Evolutionary conservation across 1,140 invertebrate species (phyloP), one percentile per base, ranked within the genome.

Genomic region (Eulimnadia texana): DNA sequence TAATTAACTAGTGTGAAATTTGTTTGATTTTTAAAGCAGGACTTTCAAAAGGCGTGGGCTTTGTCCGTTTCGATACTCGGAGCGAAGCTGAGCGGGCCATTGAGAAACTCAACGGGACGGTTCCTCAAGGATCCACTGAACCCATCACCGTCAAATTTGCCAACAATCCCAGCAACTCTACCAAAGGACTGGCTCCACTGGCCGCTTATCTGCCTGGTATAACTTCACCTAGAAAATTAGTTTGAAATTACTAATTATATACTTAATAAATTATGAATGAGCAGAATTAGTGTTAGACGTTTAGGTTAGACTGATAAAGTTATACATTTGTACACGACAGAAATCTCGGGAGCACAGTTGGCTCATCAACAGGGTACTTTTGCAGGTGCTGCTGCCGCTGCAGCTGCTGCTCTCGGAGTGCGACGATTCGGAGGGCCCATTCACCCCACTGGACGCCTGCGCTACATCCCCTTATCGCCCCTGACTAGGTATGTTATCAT

Each of bases 131-230:
- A 67, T 91, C 90, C 55, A 87, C 90, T 62, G 95, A 98, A 75
- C 92, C 93, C 42, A 96, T 99, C 68, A 97, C 93, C 42, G 96
- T 99, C 64, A 99, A 99, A 77, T 99, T 99, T 76, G 96, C 96
- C 64, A 99, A 99, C 76, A 98, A 94, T 73, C 90, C 91, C n/a
- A 93, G 89, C 78, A 90, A 90, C 76, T 73, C 77, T 66, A 85
- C 84, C 71, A 92, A 92, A 75, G 87, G 88, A 63, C 81, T 93
- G 72, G 86, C 88, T 67, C 91, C 93, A 29, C 76, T 96, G 71
- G 88, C 91, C 29, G 92, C 93, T 47, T 98, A 97, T 74, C 78
- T 97, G 57, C 72, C 78, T 20, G 57, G 62, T 53, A 53, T 13
- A 20, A 42, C 33, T 6, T 42, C 33, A n/a, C n/a, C n/a, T n/a